Evolutionary conservation across 2,797 vertebrate genomes (phyloP), one percentile per base, ranked within the genome.

Genomic region (Sebastes cheni): DNA sequence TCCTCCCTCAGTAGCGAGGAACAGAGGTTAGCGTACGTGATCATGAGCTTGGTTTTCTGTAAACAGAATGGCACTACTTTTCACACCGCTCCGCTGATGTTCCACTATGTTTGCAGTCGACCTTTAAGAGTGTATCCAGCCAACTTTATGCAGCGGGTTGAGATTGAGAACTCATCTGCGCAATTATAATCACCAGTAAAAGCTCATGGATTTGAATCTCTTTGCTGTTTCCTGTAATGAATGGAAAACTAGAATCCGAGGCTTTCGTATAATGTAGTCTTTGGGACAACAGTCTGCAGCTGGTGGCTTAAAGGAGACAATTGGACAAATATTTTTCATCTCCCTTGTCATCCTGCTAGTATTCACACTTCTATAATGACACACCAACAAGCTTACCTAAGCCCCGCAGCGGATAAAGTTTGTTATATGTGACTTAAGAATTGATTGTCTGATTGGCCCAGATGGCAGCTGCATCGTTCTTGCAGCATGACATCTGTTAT

Each of bases 261-360:
- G 29, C 54, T 79, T 72, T 50, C n/a, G 22, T 80, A 46, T 67
- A 73, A 75, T 76, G 68, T 30, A 54, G 80, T 78, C 83, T 22
- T 64, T 64, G 70, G 67, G 78, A 83, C 54, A 75, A 58, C 54
- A 69, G 36, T 77, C 64, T 76, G 76, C 77, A 80, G 58, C 78
- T 82, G 36, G 71, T 75, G 66, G 67, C 72, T 84, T 79, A 68
- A 80, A 84, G 50, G 39, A 84, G 64, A 87, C 70, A 73, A 68
- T 67, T 73, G 75, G 55, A 68, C 52, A 61, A 50, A 75, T 73
- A 50, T 71, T 72, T 77, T 67, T 74, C 55, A 80, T 69, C 82
- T 79, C 67, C 36, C 34, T 76, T 59, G 12, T 12, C 67, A 42
- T 82, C 66, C 55, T 77, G 67, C 68, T 73, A 4, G 16, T 54